Evolutionary conservation across 2,113 vertebrate genomes (phyloP).

Genomic region (Leucopternis melanops): DNA sequence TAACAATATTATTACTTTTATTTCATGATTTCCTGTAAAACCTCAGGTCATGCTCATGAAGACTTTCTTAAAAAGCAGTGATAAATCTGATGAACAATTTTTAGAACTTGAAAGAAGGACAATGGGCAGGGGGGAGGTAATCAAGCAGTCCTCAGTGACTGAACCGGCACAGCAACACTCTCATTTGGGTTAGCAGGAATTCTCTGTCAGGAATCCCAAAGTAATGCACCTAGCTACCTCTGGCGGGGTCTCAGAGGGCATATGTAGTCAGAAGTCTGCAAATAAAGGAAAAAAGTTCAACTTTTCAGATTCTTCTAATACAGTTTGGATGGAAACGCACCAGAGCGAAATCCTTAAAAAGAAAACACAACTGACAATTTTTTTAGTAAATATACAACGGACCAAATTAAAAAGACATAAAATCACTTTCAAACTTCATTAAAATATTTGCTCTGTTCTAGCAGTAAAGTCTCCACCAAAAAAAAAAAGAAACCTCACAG

Average conservation of each 20-base stretch:
- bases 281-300: background rate
- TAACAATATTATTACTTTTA: constrained; percentile 63
- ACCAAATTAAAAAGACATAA: background rate
- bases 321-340: background rate
- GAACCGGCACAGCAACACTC: background rate
- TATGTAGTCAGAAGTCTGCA: background rate
- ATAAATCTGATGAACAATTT: constrained; percentile 39
- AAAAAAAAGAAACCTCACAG: background rate
- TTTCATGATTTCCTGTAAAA: constrained; percentile 51
- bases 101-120: background rate
- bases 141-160: background rate
- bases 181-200: background rate
- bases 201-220: background rate
- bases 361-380: background rate
- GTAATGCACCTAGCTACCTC: background rate
- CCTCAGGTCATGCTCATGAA: constrained; percentile 35
- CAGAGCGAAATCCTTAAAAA: background rate
- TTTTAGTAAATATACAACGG: background rate
- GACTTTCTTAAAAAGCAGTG: constrained; percentile 37
- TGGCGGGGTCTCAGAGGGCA: background rate
- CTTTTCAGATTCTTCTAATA: background rate
- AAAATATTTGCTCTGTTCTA: background rate
- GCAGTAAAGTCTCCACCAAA: background rate
- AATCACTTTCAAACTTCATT: background rate
- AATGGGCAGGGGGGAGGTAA: background rate